These are phyloP conservation scores for Aegotheles bennettii DNA, from an alignment of 2,113 vertebrate genomes.

Conservation along the genomic window DNA sequence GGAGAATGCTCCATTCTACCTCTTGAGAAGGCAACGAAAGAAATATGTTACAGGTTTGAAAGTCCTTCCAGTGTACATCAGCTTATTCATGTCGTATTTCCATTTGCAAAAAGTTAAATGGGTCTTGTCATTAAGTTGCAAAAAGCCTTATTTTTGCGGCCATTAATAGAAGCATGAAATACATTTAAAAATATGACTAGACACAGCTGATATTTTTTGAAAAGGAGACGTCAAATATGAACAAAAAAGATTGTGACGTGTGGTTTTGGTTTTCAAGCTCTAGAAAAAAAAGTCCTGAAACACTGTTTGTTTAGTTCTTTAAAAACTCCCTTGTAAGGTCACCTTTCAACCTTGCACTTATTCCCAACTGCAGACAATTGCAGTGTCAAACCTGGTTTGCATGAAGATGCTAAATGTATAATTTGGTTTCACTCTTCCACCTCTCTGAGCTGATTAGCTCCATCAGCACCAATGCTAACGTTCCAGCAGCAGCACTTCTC, in stretches of 20 bases:
- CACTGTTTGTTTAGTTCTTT: not conserved
- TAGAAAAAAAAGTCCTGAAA: not conserved
- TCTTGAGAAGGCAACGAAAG: not conserved
- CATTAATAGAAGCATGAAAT: not conserved
- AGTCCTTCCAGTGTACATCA: not conserved
- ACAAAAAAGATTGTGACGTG: not conserved
- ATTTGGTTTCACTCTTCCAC: conserved; percentile 17
- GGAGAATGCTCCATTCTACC: not conserved
- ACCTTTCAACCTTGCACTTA: not conserved
- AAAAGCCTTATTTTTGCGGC: not conserved
- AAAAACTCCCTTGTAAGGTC: not conserved
- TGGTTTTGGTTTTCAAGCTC: not conserved
- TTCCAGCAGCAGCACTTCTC: conserved; percentile 37
- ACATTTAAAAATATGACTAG: not conserved
- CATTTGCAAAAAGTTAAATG: not conserved
- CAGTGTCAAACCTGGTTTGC: not conserved
- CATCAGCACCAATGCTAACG: not conserved
- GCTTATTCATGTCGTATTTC: not conserved
- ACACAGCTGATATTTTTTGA: not conserved
- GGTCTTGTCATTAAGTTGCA: not conserved
- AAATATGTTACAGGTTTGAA: not conserved
- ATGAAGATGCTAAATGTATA: not conserved
- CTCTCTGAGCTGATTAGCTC: conserved; percentile 31
- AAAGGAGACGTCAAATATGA: not conserved
- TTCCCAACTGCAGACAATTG: not conserved